Evolutionary conservation across 2,888 invertebrate genomes (phyloP).

Genomic region (Drosophila atripex): DNA sequence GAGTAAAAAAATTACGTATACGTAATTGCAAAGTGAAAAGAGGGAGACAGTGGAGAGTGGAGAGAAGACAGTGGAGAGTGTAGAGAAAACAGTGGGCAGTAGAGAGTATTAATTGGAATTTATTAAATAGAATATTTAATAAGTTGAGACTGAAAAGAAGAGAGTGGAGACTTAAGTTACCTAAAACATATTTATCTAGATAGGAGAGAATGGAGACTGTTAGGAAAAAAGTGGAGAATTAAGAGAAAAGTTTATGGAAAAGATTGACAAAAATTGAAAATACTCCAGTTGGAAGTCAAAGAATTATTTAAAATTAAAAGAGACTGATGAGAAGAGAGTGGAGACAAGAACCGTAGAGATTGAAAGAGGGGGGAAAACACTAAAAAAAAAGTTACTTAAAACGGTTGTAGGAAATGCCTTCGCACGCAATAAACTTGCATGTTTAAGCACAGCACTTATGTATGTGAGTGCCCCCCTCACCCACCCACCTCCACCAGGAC

Average conservation of each 20-base stretch:
- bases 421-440: constrained; percentile 43
- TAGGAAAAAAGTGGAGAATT: neutral
- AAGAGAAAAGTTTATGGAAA: neutral
- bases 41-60: neutral
- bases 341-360: too few species aligned
- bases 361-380: too few species aligned
- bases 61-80: too few species aligned
- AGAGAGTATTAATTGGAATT: too few species aligned
- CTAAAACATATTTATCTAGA: too few species aligned
- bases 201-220: neutral
- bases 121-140: too few species aligned
- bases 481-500: too few species aligned
- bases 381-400: constrained; percentile 8
- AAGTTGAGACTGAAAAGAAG: neutral
- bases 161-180: neutral
- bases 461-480: neutral
- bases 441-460: constrained; percentile 48
- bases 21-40: constrained; percentile 26
- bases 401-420: neutral
- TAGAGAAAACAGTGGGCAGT: constrained; percentile 2
- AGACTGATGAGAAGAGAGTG: too few species aligned
- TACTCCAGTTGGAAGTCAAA: neutral
- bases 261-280: neutral
- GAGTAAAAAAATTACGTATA: too few species aligned
- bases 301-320: constrained; percentile 49